Evolutionary conservation across 2,888 invertebrate genomes (phyloP), one percentile per base, ranked within the genome.

Genomic region (Cecidostiba fungosa): DNA sequence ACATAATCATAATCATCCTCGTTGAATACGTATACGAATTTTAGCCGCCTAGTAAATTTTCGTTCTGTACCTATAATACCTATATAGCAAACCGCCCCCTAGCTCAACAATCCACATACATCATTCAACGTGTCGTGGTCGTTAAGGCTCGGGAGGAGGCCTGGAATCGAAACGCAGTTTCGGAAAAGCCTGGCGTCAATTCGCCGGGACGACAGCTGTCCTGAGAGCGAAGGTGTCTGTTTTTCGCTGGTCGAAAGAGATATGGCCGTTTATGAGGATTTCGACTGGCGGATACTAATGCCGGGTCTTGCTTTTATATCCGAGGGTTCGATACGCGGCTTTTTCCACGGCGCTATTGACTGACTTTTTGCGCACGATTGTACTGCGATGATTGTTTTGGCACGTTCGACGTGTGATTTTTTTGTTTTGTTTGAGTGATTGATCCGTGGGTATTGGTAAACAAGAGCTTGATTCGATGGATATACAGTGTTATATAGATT

Each of bases 161-260:
- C 50, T 39, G 72, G 69, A 39, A 54, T 59, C 66, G 66, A 29
- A 66, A 26, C 29, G 29, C 70, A 54, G 29, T 82, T 82, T 77
- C 59, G 70, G 70, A 77, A 69, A 77, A 54, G 26, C 36, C 36
- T 0, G 26, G 1, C 29, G 80, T 59, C 80, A 19, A 77, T 77
- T 77, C 69, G 23, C 54, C 16, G 16, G 39, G 39, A 32, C 36
- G 70, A 76, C 70, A 77, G 76, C 76, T 70, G 82, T 77, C 70
- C 50, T 4, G 12, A 59, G 3, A 23, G 26, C 6, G 66, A 29
- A 66, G 6, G 29, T 29, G 43, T 29, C n/a, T n/a, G 19, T 72
- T 66, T 80, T 23, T 54, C 16, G 47, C 54, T 10, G 70, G 36
- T 32, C 14, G 16, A n/a, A 8, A 8, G 70, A n/a, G 39, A 66